Evolutionary conservation across 2,797 vertebrate species (phyloP), one percentile per base, ranked within the genome.

Genomic region (Furcifer pardalis): DNA sequence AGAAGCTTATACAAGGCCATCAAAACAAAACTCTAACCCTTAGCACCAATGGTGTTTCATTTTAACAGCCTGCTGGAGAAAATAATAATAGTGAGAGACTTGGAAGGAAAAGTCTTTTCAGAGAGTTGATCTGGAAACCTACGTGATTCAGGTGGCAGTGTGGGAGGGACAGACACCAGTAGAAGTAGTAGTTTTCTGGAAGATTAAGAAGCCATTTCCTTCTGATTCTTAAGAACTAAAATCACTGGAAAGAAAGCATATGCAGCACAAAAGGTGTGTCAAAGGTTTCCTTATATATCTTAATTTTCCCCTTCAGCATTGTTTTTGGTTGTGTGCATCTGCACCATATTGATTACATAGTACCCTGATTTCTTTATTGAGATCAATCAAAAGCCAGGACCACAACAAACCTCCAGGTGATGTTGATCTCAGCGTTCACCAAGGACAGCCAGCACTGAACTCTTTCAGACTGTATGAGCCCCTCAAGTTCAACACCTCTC

Each of bases 21-120:
- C 63, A 32, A 71, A 82, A 65, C 84, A 71, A 69, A 77, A 86
- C 65, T 25, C 49, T 59, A 77, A 71, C 44, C 27, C 52, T 86
- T 81, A 77, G 72, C 52, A 76, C 35, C 79, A 81, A 73, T 79
- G 69, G 71, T 56, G 75, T 66, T 59, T 80, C 37, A 59, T 60
- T 84, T 52, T 79, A 72, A 7, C 44, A 27, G 74, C 12, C 9
- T 13, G 40, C 44, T 60, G 66, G 49, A 3, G 1, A 30, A 7
- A 40, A 72, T n/a, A n/a, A 49, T 49, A n/a, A 49, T 49, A 35
- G 30, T 37, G 76, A 37, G 72, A 83, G 40, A 62, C 27, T 76
- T 63, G 80, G 25, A 35, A 59, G 69, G 40, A 46, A 40, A 65
- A 21, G 2, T 15, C 40, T 68, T 76, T 62, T 59, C 27, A 66